A percentile compares a stretch with the other conserved stretches of the same genome.
These are phyloP conservation scores for Furnarius figulus DNA, from an alignment of 2,113 vertebrate genomes.

Conservation along the genomic window DNA sequence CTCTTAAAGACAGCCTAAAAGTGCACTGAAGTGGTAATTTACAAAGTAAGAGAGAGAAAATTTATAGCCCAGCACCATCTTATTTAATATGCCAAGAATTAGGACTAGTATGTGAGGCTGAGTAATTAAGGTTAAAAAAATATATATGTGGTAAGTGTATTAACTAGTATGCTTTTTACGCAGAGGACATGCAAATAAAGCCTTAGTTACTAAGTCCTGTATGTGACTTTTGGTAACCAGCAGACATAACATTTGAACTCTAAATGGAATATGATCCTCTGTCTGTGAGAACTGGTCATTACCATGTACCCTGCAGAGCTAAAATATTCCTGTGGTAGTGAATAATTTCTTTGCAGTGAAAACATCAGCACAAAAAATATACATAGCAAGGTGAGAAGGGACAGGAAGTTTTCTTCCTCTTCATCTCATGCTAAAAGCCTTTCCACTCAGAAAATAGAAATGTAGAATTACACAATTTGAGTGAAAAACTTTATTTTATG, in stretches of 20 bases:
- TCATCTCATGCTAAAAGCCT: neutral
- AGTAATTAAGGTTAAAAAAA: neutral
- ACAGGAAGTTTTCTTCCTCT: neutral
- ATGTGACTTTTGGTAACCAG: neutral
- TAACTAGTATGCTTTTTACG: neutral
- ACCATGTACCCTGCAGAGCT: constrained; percentile 4
- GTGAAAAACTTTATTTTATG: neutral
- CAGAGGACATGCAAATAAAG: neutral
- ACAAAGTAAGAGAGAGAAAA: neutral
- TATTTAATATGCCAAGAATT: neutral
- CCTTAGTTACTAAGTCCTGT: neutral
- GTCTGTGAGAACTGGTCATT: neutral
- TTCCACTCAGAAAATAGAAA: neutral
- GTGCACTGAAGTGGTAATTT: neutral
- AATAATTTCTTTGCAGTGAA: neutral
- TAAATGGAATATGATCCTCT: constrained; percentile 8
- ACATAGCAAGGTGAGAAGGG: neutral
- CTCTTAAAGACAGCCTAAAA: neutral
- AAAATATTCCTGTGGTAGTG: neutral
- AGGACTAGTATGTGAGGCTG: neutral
- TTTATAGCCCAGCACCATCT: neutral
- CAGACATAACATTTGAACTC: neutral
- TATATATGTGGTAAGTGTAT: neutral
- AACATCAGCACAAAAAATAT: neutral
- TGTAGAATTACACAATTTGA: neutral